phyloP scores from a whole-genome alignment of 2,888 invertebrate genomes.

The Aphidius colemani region DNA sequence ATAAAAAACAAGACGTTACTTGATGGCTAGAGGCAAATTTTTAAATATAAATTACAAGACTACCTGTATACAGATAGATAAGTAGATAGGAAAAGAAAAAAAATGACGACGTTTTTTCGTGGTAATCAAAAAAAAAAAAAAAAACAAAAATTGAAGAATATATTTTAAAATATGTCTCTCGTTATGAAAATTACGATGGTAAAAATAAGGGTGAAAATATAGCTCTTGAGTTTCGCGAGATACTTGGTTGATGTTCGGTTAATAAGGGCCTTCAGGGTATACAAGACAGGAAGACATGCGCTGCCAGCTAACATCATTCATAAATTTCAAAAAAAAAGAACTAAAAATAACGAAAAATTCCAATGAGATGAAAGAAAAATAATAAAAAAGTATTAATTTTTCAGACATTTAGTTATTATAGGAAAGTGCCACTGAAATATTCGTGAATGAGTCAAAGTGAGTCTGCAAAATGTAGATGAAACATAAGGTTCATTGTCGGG shows the following conservation, averaged over 20 bases:
- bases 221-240: constrained; percentile 16
- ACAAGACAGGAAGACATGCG: not conserved
- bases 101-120: constrained; percentile 5
- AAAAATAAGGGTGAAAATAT: constrained; percentile 7
- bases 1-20: no score
- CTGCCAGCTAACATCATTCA: no score
- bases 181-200: constrained; percentile 17
- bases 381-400: not conserved
- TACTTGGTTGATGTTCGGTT: constrained; percentile 13
- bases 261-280: constrained; percentile 19
- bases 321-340: no score
- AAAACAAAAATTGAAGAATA: not conserved
- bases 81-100: not conserved
- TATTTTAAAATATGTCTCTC: constrained; percentile 10
- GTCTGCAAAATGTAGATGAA: constrained; percentile 49
- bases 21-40: no score
- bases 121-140: not conserved
- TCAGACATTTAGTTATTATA: not conserved
- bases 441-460: constrained; percentile 49
- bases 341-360: no score
- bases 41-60: no score
- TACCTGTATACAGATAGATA: no score
- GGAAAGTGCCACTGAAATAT: constrained; percentile 22
- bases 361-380: not conserved
- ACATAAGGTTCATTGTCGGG: constrained; percentile 41